Base-by-base conservation (phyloP, 2,888 invertebrate species). In the Thera obeliscata region DNA sequence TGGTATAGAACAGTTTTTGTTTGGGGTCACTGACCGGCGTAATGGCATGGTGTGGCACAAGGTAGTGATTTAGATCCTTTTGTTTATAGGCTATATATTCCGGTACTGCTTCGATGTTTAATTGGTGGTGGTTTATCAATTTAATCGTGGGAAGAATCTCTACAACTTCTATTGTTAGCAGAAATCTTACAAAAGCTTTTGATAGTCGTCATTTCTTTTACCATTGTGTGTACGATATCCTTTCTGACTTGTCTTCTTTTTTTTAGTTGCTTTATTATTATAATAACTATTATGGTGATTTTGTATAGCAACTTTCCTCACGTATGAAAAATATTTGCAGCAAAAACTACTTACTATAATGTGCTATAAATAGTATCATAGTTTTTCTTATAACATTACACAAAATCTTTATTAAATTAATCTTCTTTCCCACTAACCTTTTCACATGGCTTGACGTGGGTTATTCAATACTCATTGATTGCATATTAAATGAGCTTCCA, bases 1-100 rank as follows among this genome's bases (percentile, higher is more conserved):
- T 66, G 71, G 62, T 77, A 75, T 76, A 66, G 69, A 79, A 76
- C 76, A 81, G 77, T 83, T 85, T 87, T 84, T 86, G 79, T 80
- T 72, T 61, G 70, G 72, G 82, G 81, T 84, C 83, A 79, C 74
- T 79, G 82, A 78, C 81, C 78, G 77, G 73, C 73, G 63, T 66
- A 71, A 69, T 69, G 52, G 60, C 55, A 64, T 67, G 68, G 72
- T 62, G 74, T 73, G 66, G 61, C 72, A 57, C 67, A 68, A 64
- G 72, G 70, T 72, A 67, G 70, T 70, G 56, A 68, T 70, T 74
- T 69, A 67, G 69, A 59, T 71, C 61, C 64, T 69, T 66, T 67
- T 69, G 64, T 66, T 70, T 66, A 67, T 66, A 58, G 64, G 65
- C 49, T 54, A 41, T 66, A 59, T 52, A 57, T 56, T 56, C 46